Evolutionary conservation across 1,140 invertebrate genomes (phyloP), one percentile per base, ranked within the genome.

Genomic region (Drosophila fuyamai): DNA sequence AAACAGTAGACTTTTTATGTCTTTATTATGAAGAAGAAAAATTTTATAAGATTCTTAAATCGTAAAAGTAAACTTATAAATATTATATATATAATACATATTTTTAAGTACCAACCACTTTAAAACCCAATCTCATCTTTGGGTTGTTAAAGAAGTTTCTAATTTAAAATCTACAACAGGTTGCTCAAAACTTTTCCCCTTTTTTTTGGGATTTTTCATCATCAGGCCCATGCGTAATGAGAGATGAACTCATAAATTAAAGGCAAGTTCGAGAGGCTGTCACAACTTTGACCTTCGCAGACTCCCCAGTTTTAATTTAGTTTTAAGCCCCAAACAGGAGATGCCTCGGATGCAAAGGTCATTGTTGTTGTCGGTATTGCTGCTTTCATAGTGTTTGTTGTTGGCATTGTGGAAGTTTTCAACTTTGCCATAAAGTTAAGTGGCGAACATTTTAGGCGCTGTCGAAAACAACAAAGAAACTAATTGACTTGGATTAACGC

Each of bases 401-500:
- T 56, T 51, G 66, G 46, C 46, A 51, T 61, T 53, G 61, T 58
- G 71, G 63, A 85, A 85, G 67, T 86, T 86, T 78, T 72, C 67
- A 89, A 88, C 66, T 88, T 88, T 89, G 57, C 76, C 76, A 88
- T 88, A 88, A 88, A 86, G 70, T 88, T 86, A 76, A 88, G 79
- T 68, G 66, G 66, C 71, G 48, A 66, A 82, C 74, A 85, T 86
- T 63, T 66, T 72, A 59, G 73, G 50, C 51, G 68, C 66, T 81
- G 62, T 76, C 65, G 66, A 79, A 88, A 79, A 68, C 81, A 89
- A 88, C 83, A 88, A 88, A 77, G 83, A 80, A 88, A 88, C 83
- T 89, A 88, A 88, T 88, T 88, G 84, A 88, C 72, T 89, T 76
- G 84, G 84, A 88, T 83, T 89, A 89, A 89, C 83, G 84, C 79